Conservation (phyloP, 1,140 invertebrate species). For the Rhopalosiphum padi region DNA sequence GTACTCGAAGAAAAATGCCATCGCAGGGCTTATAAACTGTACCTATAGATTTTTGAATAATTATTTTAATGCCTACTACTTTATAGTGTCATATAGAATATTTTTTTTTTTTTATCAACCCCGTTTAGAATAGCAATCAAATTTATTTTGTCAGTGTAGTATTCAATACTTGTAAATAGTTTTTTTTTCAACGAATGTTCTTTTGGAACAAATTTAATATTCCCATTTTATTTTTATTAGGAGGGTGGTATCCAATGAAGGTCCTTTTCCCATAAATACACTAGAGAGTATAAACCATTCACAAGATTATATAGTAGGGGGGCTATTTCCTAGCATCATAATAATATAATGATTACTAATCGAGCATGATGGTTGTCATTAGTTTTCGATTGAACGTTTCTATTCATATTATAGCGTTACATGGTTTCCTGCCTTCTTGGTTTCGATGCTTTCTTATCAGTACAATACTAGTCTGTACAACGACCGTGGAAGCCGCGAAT, state of each 20-base stretch:
- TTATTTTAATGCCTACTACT: too few relatives aligned
- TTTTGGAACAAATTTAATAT: neutral
- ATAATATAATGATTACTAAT: neutral
- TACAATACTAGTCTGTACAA: neutral
- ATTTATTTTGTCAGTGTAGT: neutral
- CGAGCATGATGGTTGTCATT: neutral
- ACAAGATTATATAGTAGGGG: neutral
- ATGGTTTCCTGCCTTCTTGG: neutral
- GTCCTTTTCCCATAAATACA: too few relatives aligned
- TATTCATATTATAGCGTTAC: neutral
- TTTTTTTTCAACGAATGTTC: neutral
- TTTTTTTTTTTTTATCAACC: neutral
- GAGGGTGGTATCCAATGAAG: neutral
- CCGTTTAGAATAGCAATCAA: neutral
- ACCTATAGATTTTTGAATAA: too few relatives aligned
- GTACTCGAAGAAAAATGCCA: too few relatives aligned
- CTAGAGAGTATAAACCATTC: neutral
- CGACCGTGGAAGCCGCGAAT: slow-evolving; percentile 17
- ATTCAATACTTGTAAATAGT: neutral
- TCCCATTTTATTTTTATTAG: neutral
- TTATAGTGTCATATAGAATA: too few relatives aligned
- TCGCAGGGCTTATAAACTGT: too few relatives aligned
- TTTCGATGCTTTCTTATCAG: neutral
- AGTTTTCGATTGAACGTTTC: neutral
- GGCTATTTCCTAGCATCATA: neutral